Percentiles rank a stretch among this genome's conserved stretches.
Conservation (phyloP, 2,797 vertebrate genomes). For the Pelobates cultripes region DNA sequence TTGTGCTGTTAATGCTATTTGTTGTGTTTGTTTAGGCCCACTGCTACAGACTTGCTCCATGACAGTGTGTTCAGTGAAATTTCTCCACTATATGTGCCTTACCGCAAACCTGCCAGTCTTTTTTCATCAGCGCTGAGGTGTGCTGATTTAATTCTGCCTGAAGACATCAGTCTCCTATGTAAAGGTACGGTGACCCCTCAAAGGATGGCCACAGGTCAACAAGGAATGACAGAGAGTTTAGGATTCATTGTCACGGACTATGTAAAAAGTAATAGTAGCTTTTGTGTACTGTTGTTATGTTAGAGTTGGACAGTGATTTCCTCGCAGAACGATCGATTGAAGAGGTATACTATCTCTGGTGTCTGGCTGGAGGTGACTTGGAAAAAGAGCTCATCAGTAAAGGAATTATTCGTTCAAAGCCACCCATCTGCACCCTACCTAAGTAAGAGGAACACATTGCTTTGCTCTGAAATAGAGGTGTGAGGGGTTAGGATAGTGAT, state of each 20-base stretch:
- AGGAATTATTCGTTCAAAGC: conserved; percentile 95
- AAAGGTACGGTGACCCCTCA: conserved; percentile 76
- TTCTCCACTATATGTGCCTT: conserved; percentile 77
- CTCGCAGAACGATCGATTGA: conserved; percentile 90
- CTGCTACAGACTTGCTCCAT: conserved; percentile 81
- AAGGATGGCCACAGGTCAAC: not conserved
- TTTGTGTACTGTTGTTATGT: conserved; percentile 59
- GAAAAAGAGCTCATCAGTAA: conserved; percentile 97
- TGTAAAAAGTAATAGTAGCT: not conserved
- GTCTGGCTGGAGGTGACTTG: conserved; percentile 95
- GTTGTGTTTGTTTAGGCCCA: conserved; percentile 73
- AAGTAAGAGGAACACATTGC: conserved; percentile 76
- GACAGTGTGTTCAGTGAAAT: conserved; percentile 82
- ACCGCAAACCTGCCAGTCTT: conserved; percentile 81
- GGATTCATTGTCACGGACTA: not conserved
- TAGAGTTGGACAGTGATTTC: conserved; percentile 81
- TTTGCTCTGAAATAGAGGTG: not conserved
- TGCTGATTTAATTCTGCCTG: conserved; percentile 87
- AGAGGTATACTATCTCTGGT: conserved; percentile 97
- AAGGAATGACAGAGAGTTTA: not conserved
- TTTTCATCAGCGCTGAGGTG: conserved; percentile 92
- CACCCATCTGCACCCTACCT: conserved; percentile 92
- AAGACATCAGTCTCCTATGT: conserved; percentile 90
- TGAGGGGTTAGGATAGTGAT: too few relatives aligned
- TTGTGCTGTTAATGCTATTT: not conserved